These are phyloP conservation scores for Sebastes nivosus DNA, from an alignment of 2,797 vertebrate species.

Conservation along the genomic window DNA sequence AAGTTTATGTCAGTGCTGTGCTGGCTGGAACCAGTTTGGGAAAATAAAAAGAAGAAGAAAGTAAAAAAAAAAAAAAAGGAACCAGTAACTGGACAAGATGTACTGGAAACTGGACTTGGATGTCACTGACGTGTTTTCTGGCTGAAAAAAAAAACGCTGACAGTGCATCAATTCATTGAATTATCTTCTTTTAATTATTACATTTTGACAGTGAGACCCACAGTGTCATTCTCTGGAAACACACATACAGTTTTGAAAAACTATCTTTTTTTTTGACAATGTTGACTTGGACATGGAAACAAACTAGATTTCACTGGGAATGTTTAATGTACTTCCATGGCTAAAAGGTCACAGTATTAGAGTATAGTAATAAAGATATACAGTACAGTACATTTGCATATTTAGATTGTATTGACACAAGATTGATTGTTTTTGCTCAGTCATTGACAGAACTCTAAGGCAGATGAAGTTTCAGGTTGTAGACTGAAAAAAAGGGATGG, in stretches of 20 bases:
- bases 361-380: slow-evolving; percentile 18
- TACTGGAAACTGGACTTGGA: background rate
- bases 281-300: background rate
- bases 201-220: background rate
- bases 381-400: background rate
- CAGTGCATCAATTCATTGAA: background rate
- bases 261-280: background rate
- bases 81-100: background rate
- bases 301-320: slow-evolving; percentile 12
- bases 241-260: background rate
- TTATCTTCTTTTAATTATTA: slow-evolving; percentile 6
- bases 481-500: background rate
- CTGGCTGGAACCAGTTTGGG: slow-evolving; percentile 47
- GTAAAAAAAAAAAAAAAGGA: background rate
- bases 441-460: slow-evolving; percentile 1
- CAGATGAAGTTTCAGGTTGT: background rate
- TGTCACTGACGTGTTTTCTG: background rate
- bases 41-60: background rate
- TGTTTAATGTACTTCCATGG: background rate
- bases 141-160: background rate
- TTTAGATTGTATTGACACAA: background rate
- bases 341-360: background rate
- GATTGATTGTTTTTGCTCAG: background rate
- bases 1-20: background rate
- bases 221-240: background rate